Evolutionary conservation across 2,888 invertebrate species (phyloP).

Genomic region (Lithosia quadra): DNA sequence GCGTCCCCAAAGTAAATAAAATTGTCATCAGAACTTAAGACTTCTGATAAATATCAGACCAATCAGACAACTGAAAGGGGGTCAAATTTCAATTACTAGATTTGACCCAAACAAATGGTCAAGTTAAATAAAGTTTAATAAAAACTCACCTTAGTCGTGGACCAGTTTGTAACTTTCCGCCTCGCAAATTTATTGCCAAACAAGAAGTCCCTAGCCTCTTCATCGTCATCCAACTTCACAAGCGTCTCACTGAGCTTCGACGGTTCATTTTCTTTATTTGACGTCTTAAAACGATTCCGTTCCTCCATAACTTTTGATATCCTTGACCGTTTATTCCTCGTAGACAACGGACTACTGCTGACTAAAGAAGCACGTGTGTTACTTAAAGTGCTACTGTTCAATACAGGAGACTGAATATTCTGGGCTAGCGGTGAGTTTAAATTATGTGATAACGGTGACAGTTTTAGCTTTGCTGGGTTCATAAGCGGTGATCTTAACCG

Average conservation of each 20-base stretch:
- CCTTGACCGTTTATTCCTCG: conserved; percentile 59
- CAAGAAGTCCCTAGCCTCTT: conserved; percentile 76
- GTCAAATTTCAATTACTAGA: too few species aligned
- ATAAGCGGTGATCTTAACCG: conserved; percentile 56
- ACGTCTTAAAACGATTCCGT: conserved; percentile 70
- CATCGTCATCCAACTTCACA: conserved; percentile 72
- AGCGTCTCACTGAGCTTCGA: conserved; percentile 61
- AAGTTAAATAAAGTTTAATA: too few species aligned
- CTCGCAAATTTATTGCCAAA: conserved; percentile 64
- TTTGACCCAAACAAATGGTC: too few species aligned
- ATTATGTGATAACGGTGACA: conserved; percentile 49
- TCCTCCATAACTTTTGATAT: conserved; percentile 76
- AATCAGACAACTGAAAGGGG: too few species aligned
- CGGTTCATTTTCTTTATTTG: conserved; percentile 73
- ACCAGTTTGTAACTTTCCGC: conserved; percentile 64
- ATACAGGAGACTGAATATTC: conserved; percentile 49
- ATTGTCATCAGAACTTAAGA: too few species aligned
- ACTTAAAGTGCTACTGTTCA: conserved; percentile 40
- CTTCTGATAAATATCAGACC: too few species aligned
- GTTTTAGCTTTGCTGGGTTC: conserved; percentile 28
- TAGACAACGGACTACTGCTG: conserved; percentile 56
- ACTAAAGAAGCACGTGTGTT: conserved; percentile 34
- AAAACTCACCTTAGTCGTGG: conserved; percentile 68
- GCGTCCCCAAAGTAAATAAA: too few species aligned
- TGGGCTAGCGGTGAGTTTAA: conserved; percentile 5